These are phyloP conservation scores for Zaprionus capensis DNA, from an alignment of 1,140 invertebrate species.

Conservation along the genomic window DNA sequence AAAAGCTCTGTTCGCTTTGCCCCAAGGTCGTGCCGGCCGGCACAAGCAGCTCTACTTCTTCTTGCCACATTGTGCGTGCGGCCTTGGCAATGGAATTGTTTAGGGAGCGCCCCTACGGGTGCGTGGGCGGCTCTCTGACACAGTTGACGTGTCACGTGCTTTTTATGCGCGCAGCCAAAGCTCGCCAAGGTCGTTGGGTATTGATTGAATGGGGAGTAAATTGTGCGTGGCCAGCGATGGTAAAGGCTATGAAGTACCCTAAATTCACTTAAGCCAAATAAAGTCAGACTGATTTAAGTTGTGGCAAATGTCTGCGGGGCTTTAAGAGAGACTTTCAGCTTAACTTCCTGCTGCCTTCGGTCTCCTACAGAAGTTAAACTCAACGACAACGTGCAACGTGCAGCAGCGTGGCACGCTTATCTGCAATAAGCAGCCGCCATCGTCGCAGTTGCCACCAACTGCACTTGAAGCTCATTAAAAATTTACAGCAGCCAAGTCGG, in stretches of 20 bases:
- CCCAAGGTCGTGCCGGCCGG: conserved; percentile 76
- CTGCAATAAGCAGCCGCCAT: conserved; percentile 44
- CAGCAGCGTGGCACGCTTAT: conserved; percentile 38
- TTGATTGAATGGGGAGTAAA: conserved; percentile 52
- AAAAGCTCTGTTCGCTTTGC: conserved; percentile 56
- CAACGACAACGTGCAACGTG: conserved; percentile 3
- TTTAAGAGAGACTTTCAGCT: not conserved
- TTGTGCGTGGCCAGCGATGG: conserved; percentile 19
- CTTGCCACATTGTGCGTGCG: conserved; percentile 57
- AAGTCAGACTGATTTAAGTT: not conserved
- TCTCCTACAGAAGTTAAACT: conserved; percentile 14
- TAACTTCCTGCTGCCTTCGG: too few relatives aligned
- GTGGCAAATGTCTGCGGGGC: not conserved
- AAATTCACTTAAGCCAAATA: not conserved
- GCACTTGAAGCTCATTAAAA: conserved; percentile 74
- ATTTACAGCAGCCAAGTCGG: conserved; percentile 52
- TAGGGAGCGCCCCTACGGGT: conserved; percentile 57
- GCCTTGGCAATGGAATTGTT: conserved; percentile 69
- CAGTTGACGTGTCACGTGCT: conserved; percentile 76
- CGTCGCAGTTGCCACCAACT: conserved; percentile 30
- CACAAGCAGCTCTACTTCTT: conserved; percentile 25
- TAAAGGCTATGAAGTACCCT: conserved; percentile 9
- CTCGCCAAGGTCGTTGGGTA: conserved; percentile 64
- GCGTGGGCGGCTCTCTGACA: conserved; percentile 61
- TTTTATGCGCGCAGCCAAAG: conserved; percentile 49